Evolutionary conservation across 2,888 invertebrate genomes (phyloP), one percentile per base, ranked within the genome.

Genomic region (Sphecodes monilicornis): DNA sequence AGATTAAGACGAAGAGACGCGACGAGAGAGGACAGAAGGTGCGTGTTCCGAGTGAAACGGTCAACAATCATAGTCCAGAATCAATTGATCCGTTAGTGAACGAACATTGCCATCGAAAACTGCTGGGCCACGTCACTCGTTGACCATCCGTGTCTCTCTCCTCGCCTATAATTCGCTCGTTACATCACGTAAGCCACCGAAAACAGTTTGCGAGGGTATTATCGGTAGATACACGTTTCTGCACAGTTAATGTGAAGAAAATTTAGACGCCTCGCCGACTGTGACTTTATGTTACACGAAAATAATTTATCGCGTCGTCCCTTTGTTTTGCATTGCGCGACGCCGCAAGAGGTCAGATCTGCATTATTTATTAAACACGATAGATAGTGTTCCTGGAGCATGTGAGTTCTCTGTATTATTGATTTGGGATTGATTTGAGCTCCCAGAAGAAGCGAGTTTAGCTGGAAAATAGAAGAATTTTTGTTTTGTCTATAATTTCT

Each of bases 221-320:
- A 85, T 73, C 73, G 0, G 72, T 78, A 80, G 68, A 82, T 50
- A 78, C n/a, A n/a, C 60, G 50, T 54, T 82, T 76, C 70, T 76
- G 82, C 80, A 66, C 68, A 82, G 72, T 71, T 64, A 77, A 72
- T 22, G n/a, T 2, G 79, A 77, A 86, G 78, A 32, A 79, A 76
- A 39, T n/a, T 82, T 83, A 69, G 64, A 76, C 76, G 71, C 69
- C 26, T 43, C 60, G 82, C 71, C 82, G 66, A 86, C 18, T 77
- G 71, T n/a, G 57, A 82, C 50, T 72, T 85, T 77, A 79, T 69
- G 78, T 76, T 79, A 75, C 76, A 22, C 75, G 71, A 71, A 64
- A 36, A 66, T 22, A 66, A 32, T 11, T 22, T 46, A 57, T 41
- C 70, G 54, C 73, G 22, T n/a, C 10, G 57, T 60, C 69, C 41